These are phyloP conservation scores for Cheilosia urbana DNA, from an alignment of 2,888 invertebrate species.

Conservation along the genomic window DNA sequence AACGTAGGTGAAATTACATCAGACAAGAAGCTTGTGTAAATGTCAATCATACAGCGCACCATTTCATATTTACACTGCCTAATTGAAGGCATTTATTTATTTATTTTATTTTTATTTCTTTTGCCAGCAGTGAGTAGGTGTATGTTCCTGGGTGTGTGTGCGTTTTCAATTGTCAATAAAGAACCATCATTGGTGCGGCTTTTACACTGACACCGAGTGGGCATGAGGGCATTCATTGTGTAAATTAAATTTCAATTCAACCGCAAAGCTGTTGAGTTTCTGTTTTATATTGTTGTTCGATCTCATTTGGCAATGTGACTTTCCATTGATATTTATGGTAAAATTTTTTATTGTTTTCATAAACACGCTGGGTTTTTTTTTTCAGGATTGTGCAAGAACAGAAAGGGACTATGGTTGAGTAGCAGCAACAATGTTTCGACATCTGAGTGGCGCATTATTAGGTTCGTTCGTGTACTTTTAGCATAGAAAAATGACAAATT, in stretches of 20 bases:
- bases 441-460: too few relatives aligned
- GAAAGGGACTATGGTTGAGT: too few relatives aligned
- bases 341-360: too few relatives aligned
- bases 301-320: too few relatives aligned
- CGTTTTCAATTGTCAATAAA: constrained; percentile 10
- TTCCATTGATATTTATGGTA: too few relatives aligned
- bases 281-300: constrained; percentile 10
- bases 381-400: too few relatives aligned
- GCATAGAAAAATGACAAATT: too few relatives aligned
- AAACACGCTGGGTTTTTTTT: too few relatives aligned
- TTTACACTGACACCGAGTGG: constrained; percentile 39
- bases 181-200: background rate
- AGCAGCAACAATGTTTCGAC: too few relatives aligned
- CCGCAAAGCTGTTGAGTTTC: constrained; percentile 4
- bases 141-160: background rate
- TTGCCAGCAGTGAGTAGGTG: too few relatives aligned
- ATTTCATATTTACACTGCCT: constrained; percentile 21
- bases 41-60: constrained; percentile 25
- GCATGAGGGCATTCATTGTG: constrained; percentile 9
- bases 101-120: background rate
- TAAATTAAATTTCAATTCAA: constrained; percentile 40
- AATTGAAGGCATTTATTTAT: constrained; percentile 41
- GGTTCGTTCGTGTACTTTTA: too few relatives aligned
- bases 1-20: constrained; percentile 45
- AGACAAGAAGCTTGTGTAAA: constrained; percentile 30